phyloP scores from a whole-genome alignment of 2,113 vertebrate species.

The Vulpes vulpes region DNA sequence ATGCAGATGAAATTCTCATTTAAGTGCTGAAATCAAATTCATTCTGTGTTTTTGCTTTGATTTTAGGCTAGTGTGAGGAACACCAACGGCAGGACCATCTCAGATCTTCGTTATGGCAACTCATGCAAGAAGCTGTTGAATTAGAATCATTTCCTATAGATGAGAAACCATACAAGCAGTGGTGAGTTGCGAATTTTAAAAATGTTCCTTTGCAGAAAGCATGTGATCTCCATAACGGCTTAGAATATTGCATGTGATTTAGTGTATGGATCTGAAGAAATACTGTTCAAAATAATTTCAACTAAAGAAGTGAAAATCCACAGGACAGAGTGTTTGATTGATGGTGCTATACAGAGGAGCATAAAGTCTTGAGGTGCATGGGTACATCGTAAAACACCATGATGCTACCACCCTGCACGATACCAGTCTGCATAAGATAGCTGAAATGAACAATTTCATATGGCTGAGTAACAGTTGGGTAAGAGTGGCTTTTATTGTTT shows the following conservation, averaged over 20 bases:
- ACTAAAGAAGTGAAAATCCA: not conserved
- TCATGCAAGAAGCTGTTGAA: slow-evolving; percentile 84
- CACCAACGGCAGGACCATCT: slow-evolving; percentile 70
- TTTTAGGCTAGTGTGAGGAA: slow-evolving; percentile 85
- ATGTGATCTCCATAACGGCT: not conserved
- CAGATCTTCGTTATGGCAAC: slow-evolving; percentile 82
- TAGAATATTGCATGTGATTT: not conserved
- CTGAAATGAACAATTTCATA: not conserved
- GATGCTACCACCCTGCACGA: no score
- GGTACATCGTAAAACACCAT: not conserved
- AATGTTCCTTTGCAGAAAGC: not conserved
- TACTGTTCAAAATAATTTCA: not conserved
- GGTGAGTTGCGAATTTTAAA: slow-evolving; percentile 81
- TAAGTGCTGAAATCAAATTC: slow-evolving; percentile 61
- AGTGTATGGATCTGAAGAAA: not conserved
- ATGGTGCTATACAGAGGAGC: not conserved
- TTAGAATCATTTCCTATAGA: slow-evolving; percentile 85
- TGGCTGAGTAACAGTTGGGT: not conserved
- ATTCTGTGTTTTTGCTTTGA: slow-evolving; percentile 53
- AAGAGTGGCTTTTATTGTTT: slow-evolving; percentile 28
- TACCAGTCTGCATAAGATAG: not conserved
- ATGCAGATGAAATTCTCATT: not conserved
- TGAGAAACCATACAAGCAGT: slow-evolving; percentile 83
- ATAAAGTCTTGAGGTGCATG: not conserved
- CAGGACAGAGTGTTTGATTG: not conserved